These are phyloP conservation scores for Erethizon dorsatum DNA, from an alignment of 2,797 vertebrate species.

Conservation along the genomic window DNA sequence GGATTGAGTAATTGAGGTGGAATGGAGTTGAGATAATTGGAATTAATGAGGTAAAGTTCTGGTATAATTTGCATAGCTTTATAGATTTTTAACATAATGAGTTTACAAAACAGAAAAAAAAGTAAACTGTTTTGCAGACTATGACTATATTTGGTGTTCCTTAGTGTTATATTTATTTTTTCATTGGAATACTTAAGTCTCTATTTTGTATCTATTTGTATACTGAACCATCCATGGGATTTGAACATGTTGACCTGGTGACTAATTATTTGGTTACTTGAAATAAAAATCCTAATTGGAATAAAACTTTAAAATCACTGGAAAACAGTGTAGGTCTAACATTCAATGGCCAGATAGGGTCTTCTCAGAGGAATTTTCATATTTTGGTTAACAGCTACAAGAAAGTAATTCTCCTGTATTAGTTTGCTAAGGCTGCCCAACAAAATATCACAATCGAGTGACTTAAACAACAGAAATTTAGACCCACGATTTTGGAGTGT, in stretches of 20 bases:
- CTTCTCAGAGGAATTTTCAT: neutral
- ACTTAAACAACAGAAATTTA: neutral
- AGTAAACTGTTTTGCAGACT: neutral
- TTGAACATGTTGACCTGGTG: neutral
- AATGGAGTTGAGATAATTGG: neutral
- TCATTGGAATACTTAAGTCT: neutral
- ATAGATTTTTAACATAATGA: neutral
- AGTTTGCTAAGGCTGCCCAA: neutral
- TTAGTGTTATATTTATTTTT: neutral
- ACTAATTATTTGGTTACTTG: conserved; percentile 1
- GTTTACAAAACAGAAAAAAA: neutral
- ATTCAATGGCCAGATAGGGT: neutral
- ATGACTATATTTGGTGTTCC: neutral
- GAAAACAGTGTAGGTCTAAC: neutral
- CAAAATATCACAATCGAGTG: neutral
- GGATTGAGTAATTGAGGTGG: neutral
- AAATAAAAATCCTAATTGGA: neutral
- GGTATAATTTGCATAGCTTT: neutral
- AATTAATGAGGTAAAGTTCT: neutral
- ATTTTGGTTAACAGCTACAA: neutral
- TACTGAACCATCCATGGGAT: neutral
- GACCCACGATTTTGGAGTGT: neutral
- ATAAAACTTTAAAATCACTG: neutral
- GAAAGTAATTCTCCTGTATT: neutral
- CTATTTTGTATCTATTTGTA: neutral